A percentile compares a stretch with the other conserved stretches of the same genome.
Conservation (phyloP, 2,113 vertebrate species). For the Gambusia affinis region DNA sequence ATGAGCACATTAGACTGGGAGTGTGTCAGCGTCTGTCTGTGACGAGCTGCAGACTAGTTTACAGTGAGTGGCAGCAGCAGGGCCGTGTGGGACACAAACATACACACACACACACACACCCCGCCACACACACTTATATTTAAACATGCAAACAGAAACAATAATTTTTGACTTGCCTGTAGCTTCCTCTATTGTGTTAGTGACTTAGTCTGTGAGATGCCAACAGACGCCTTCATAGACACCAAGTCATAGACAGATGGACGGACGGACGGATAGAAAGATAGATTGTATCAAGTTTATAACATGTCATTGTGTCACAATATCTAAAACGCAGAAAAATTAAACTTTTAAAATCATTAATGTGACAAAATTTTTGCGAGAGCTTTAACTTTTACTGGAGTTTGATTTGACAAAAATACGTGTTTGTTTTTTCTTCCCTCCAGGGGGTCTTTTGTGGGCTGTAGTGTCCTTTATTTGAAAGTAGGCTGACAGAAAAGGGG, state of each 20-base stretch:
- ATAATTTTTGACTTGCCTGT: slow-evolving; percentile 40
- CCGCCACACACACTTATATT: slow-evolving; percentile 22
- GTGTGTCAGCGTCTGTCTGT: slow-evolving; percentile 88
- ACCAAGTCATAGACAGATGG: slow-evolving; percentile 11
- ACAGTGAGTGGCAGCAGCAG: slow-evolving; percentile 84
- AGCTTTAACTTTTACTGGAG: too few species aligned
- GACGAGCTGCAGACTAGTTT: slow-evolving; percentile 85
- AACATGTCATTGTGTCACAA: too few species aligned
- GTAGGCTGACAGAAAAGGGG: too few species aligned
- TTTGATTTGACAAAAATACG: too few species aligned
- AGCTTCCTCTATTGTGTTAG: slow-evolving; percentile 33
- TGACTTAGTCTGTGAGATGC: neutral
- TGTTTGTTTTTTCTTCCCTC: too few species aligned
- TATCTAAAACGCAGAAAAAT: too few species aligned
- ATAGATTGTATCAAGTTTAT: too few species aligned
- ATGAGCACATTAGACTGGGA: slow-evolving; percentile 92
- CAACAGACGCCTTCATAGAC: slow-evolving; percentile 1
- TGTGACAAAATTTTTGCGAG: too few species aligned
- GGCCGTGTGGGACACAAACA: slow-evolving; percentile 81
- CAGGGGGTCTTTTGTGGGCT: too few species aligned
- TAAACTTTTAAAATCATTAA: too few species aligned
- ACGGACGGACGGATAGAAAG: too few species aligned
- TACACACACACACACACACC: slow-evolving; percentile 40
- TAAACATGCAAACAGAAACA: slow-evolving; percentile 52
- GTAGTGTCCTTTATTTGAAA: too few species aligned